Conservation (phyloP, 2,113 vertebrate species). For the Suncus etruscus region DNA sequence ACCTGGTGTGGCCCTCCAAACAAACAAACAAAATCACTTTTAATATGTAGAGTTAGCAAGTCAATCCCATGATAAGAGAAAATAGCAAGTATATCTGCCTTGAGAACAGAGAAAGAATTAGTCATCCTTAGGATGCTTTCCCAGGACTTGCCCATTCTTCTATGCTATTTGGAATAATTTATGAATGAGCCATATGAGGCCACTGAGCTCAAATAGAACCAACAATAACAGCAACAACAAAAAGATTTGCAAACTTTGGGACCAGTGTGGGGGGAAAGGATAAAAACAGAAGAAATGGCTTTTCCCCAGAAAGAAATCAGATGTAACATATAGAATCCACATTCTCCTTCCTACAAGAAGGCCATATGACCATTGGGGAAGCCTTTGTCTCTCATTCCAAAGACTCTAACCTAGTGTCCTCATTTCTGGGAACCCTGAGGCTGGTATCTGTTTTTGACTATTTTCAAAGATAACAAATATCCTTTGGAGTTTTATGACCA, state of each 20-base stretch:
- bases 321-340: not conserved
- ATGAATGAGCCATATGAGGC: slow-evolving; percentile 24
- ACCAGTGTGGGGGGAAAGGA: not conserved
- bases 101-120: not conserved
- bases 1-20: no score
- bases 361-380: not conserved
- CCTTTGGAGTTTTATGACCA: not conserved
- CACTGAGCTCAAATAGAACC: slow-evolving; percentile 32
- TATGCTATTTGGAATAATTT: slow-evolving; percentile 9
- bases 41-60: not conserved
- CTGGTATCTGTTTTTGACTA: no score
- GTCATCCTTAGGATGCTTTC: not conserved
- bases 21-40: no score
- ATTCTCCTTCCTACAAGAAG: not conserved
- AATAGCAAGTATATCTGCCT: not conserved
- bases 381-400: slow-evolving; percentile 4
- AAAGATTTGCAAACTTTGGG: not conserved
- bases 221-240: not conserved
- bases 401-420: not conserved
- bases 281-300: not conserved
- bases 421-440: not conserved
- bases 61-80: not conserved
- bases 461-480: not conserved
- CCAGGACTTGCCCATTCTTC: not conserved
- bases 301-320: not conserved